Conservation (phyloP, 2,113 vertebrate genomes). For the Passer montanus region DNA sequence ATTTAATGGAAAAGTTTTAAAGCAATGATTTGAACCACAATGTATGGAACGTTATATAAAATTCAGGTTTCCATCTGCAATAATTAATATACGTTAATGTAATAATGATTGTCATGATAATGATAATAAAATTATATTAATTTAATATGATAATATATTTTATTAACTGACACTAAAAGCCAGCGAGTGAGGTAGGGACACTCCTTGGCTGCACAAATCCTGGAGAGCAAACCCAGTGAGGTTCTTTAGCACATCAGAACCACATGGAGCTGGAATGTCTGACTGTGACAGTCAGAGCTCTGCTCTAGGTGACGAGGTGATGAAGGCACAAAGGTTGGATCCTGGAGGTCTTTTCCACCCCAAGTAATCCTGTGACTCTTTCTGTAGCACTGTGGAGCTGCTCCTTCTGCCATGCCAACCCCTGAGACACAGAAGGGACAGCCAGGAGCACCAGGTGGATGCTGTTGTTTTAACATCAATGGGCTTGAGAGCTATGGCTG, state of each 20-base stretch:
- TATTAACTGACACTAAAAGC: neutral
- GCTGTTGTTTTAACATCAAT: neutral
- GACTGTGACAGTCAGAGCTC: neutral
- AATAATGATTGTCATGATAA: neutral
- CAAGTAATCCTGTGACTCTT: neutral
- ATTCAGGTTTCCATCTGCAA: neutral
- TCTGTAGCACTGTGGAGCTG: neutral
- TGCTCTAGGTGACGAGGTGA: accelerated
- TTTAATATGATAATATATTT: neutral
- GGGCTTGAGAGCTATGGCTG: neutral
- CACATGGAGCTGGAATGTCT: neutral
- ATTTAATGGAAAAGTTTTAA: neutral
- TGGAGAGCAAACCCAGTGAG: neutral
- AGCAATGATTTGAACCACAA: neutral
- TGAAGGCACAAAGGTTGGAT: neutral
- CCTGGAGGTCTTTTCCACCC: neutral
- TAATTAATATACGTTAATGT: neutral
- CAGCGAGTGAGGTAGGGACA: neutral
- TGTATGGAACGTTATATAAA: neutral
- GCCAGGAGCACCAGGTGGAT: neutral
- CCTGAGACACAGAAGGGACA: neutral
- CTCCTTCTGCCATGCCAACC: neutral
- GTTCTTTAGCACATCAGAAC: neutral
- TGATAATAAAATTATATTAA: neutral
- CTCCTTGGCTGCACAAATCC: neutral